Percentiles rank a stretch among this genome's conserved stretches.
These are phyloP conservation scores for Bilobella aurantiaca DNA, from an alignment of 1,140 invertebrate genomes.

Conservation along the genomic window DNA sequence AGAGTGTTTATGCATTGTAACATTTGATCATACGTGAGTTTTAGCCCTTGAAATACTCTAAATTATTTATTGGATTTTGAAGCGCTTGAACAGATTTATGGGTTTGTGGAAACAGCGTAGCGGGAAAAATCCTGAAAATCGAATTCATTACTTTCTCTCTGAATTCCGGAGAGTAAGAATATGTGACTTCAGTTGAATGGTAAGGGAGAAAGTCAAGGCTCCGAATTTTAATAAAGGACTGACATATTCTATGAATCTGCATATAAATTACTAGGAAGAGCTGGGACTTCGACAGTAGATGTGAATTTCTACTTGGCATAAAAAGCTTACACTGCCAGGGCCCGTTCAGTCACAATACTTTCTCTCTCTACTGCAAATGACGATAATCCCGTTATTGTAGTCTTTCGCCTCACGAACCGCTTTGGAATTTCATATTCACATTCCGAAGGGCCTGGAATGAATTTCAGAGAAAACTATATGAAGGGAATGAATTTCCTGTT, in stretches of 20 bases:
- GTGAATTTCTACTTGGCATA: not conserved
- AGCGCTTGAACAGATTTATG: too few species aligned
- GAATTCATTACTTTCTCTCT: too few species aligned
- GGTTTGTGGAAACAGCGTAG: too few species aligned
- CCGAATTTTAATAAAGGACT: constrained; percentile 1
- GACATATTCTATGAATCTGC: constrained; percentile 7
- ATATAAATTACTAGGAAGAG: not conserved
- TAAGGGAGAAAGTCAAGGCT: too few species aligned
- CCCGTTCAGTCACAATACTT: not conserved
- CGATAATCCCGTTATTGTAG: not conserved
- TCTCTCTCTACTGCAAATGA: not conserved
- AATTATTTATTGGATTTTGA: too few species aligned
- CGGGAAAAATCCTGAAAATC: too few species aligned
- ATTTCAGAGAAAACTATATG: not conserved
- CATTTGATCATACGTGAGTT: too few species aligned
- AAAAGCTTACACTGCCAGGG: not conserved
- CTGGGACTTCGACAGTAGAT: not conserved
- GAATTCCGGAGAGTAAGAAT: too few species aligned
- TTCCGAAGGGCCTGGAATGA: not conserved
- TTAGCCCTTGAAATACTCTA: too few species aligned
- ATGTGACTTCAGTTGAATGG: too few species aligned
- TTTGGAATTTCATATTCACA: not conserved
- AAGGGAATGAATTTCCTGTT: not conserved
- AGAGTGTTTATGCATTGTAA: too few species aligned
- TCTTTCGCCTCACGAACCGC: not conserved